Evolutionary conservation across 2,888 invertebrate genomes (phyloP).

Genomic region (Palloptera scutellata): DNA sequence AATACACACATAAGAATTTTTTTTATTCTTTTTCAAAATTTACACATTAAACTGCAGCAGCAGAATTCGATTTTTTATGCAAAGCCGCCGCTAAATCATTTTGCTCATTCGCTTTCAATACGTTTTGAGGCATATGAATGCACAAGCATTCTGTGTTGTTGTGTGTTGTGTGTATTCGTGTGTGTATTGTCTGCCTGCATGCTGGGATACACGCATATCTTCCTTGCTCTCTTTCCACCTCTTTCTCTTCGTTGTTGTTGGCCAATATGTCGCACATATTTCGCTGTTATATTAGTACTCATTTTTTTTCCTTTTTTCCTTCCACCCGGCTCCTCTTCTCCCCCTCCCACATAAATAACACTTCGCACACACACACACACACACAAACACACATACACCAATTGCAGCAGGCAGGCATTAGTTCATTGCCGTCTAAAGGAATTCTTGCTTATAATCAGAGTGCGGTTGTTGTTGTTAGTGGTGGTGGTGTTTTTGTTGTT

Average conservation of each 20-base stretch:
- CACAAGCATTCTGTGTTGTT: not conserved
- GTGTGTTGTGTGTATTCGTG: conserved; percentile 7
- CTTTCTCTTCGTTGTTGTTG: conserved; percentile 23
- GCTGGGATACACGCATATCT: not conserved
- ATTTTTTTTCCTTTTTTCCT: too few relatives aligned
- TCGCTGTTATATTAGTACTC: not conserved
- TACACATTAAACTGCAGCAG: conserved; percentile 16
- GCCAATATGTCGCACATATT: conserved; percentile 29
- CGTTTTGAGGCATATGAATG: conserved; percentile 6
- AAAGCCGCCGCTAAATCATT: conserved; percentile 11
- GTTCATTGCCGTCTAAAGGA: not conserved
- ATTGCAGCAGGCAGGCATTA: not conserved
- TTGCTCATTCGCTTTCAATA: conserved; percentile 2
- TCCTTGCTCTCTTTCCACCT: conserved; percentile 9
- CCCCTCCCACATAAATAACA: not conserved
- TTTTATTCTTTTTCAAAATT: conserved; percentile 37
- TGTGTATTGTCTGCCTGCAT: not conserved
- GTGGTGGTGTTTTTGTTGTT: conserved; percentile 27
- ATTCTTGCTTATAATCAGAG: not conserved
- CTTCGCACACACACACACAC: not conserved
- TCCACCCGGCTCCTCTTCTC: not conserved
- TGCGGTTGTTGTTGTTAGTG: conserved; percentile 25
- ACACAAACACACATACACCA: not conserved
- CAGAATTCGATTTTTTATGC: not conserved
- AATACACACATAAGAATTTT: conserved; percentile 4